phyloP scores from a whole-genome alignment of 2,113 vertebrate genomes.

The Melanerpes formicivorus region DNA sequence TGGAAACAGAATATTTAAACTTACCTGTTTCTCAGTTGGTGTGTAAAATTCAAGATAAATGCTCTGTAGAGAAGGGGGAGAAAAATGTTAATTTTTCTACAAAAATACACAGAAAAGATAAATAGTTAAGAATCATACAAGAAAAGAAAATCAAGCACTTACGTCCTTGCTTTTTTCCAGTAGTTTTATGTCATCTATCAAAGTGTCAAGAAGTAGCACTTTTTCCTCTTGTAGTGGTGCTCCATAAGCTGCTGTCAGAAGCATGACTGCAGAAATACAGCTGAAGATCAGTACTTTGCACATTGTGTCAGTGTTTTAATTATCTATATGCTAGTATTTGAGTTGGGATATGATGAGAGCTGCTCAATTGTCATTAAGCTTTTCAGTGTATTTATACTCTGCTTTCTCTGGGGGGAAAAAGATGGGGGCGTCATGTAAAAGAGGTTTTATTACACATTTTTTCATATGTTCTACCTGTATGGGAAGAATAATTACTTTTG shows the following conservation, averaged over 20 bases:
- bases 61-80: not conserved
- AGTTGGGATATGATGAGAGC: conserved; percentile 28
- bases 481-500: conserved; percentile 79
- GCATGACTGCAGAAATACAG: conserved; percentile 49
- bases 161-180: conserved; percentile 29
- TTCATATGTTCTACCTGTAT: conserved; percentile 77
- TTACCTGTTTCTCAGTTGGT: conserved; percentile 25
- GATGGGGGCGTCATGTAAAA: conserved; percentile 76
- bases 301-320: conserved; percentile 64
- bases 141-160: conserved; percentile 49
- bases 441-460: conserved; percentile 81
- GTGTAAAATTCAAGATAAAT: conserved; percentile 40
- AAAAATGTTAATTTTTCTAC: conserved; percentile 15
- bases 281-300: conserved; percentile 56
- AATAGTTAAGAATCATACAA: not conserved
- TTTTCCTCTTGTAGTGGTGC: not conserved
- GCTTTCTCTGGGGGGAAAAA: conserved; percentile 77
- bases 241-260: conserved; percentile 45
- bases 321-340: conserved; percentile 13
- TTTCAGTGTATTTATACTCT: conserved; percentile 78
- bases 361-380: conserved; percentile 53
- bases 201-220: fast-evolving
- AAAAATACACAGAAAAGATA: not conserved
- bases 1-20: not conserved
- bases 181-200: not conserved